Evolutionary conservation across 2,888 invertebrate species (phyloP), one percentile per base, ranked within the genome.

Genomic region (Molorchus minor): DNA sequence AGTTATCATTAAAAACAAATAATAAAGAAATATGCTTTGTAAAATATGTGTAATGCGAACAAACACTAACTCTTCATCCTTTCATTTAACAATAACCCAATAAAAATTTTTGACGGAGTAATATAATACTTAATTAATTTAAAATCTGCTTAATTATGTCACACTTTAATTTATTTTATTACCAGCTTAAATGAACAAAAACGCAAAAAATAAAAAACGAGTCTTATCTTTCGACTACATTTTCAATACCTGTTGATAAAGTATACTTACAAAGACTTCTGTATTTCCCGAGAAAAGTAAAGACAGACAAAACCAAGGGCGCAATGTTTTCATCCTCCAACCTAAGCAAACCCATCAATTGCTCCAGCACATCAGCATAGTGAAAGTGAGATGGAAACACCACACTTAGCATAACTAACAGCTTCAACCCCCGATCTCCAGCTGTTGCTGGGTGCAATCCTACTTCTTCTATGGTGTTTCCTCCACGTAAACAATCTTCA

Each of bases 351-450:
- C 87, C 83, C 53, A 93, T 86, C 54, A 95, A 83, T 69, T 92
- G 88, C 71, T 87, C 86, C 67, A 96, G 82, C 52, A 96, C 91
- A 73, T 94, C 91, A 65, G 90, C 88, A 78, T 93, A 92, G 61
- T 95, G 87, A 82, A 97, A 96, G 80, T 96, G 95, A 0, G 93
- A 91, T 5, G 97, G 94, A 81, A 96, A 97, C 64, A 96, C 94
- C 79, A 92, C 92, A 2, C 96, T 93, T 49, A 98, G 83, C 85
- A 93, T 92, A 79, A 93, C 91, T 3, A 98, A 84, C 49, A 98
- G 84, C 75, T 93, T 91, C 4, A 97, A 85, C 0, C 97, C 97
- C 62, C 94, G 89, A 76, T 95, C 94, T 0, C 94, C 93, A 1
- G 94, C 94, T 57, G 89, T 90, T 62, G 88, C 87, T 1, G 89